Evolutionary conservation across 1,140 invertebrate species (phyloP), one percentile per base, ranked within the genome.

Genomic region (Pachypeltis micranthus): DNA sequence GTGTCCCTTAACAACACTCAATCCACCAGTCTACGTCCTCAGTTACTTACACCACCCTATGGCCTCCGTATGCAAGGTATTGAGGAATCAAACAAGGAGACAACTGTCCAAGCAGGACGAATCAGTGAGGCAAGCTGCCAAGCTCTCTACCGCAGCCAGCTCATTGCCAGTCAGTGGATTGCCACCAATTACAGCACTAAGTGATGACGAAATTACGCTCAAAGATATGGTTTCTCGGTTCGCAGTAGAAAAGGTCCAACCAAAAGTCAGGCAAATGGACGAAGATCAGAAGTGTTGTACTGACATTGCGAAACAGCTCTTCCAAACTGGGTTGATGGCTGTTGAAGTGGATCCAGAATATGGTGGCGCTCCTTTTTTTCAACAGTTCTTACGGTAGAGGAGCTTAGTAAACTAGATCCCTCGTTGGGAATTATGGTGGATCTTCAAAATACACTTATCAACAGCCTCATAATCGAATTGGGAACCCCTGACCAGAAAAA

Each of bases 401-500:
- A 98, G 76, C 70, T 98, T 14, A 89, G 93, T 0, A 93, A 94
- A 78, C 88, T 96, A 7, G 93, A 97, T 74, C 84, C 92, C 1
- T 79, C 91, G 0, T 83, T 97, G 0, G 86, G 87, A 24, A 87
- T 91, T 0, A 78, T 91, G 7, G 88, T 92, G 25, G 94, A 97
- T 71, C 88, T 97, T 65, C 95, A 97, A 68, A 97, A 96, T 69
- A 97, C 96, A 0, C 74, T 98, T 2, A 86, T 96, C 0, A 93
- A 91, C 74, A 87, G 87, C 0, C 75, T 96, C 67, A 83, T 97
- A 54, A 85, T 88, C 70, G 88, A 90, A 73, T 83, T 91, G 47
- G 93, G 83, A 0, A 87, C 79, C 29, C 79, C 88, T 57, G 86
- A 90, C 69, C 91, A 95, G 72, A 91, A 92, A 73, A 72, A 85